Conservation (phyloP, 2,888 invertebrate species). For the Pteria penguin region DNA sequence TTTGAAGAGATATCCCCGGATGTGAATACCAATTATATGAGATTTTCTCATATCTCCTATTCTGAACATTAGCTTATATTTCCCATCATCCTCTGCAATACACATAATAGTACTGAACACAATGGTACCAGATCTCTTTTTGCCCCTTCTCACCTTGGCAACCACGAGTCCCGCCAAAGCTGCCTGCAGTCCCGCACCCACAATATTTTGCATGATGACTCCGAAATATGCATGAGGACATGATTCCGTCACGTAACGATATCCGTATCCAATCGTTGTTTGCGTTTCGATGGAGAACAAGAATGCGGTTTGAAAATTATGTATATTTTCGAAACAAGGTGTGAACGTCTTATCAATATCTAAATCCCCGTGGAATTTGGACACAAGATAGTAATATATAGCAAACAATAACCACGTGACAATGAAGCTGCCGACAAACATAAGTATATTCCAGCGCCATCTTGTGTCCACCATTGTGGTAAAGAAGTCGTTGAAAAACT, state of each 20-base stretch:
- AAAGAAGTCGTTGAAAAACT: constrained; percentile 87
- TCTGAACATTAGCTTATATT: constrained; percentile 77
- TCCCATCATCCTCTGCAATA: constrained; percentile 84
- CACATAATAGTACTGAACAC: constrained; percentile 94
- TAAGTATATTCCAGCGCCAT: constrained; percentile 90
- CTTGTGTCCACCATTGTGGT: constrained; percentile 96
- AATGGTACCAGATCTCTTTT: constrained; percentile 88
- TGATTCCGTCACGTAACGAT: constrained; percentile 91
- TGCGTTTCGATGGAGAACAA: constrained; percentile 98
- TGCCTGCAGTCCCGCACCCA: constrained; percentile 87
- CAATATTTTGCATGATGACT: constrained; percentile 93
- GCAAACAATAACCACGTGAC: constrained; percentile 94
- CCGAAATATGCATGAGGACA: constrained; percentile 94
- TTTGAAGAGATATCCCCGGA: constrained; percentile 94
- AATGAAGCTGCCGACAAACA: constrained; percentile 89
- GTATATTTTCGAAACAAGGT: constrained; percentile 85
- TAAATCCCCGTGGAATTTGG: constrained; percentile 77
- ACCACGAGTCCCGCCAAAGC: constrained; percentile 90
- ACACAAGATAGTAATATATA: constrained; percentile 76
- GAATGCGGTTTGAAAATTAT: constrained; percentile 93
- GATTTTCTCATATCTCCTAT: constrained; percentile 79
- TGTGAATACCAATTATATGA: constrained; percentile 87
- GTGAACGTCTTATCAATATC: constrained; percentile 54
- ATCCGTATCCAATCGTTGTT: constrained; percentile 95
- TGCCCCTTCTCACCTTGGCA: constrained; percentile 95